These are phyloP conservation scores for Tachuris rubrigastra DNA, from an alignment of 2,113 vertebrate species.

Conservation along the genomic window DNA sequence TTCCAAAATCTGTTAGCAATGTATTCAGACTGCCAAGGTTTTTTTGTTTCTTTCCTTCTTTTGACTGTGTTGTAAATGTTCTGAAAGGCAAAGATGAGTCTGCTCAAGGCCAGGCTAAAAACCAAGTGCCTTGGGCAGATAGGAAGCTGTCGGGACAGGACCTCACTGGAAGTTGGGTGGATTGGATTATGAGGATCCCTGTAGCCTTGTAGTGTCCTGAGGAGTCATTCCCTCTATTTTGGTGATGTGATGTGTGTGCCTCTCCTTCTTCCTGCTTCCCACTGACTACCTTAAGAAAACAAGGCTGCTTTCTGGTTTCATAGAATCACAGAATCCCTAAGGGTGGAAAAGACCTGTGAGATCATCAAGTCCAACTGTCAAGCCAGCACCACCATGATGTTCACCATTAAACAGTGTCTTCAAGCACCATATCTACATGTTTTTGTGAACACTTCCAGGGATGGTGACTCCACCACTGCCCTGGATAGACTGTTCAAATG, in stretches of 20 bases:
- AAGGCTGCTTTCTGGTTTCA: not conserved
- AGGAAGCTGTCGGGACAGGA: not conserved
- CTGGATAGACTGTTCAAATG: not conserved
- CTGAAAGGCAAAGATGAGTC: not conserved
- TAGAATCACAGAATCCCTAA: not conserved
- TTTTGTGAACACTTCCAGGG: not conserved
- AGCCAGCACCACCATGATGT: not conserved
- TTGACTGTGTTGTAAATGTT: not conserved
- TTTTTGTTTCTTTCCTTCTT: not conserved
- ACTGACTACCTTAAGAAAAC: not conserved
- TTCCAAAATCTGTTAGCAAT: conserved; percentile 1
- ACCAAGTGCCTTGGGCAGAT: not conserved
- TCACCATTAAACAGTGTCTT: not conserved
- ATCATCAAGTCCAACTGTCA: not conserved
- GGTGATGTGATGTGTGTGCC: not conserved
- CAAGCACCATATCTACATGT: not conserved
- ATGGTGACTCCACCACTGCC: not conserved
- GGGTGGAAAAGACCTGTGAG: not conserved
- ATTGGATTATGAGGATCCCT: not conserved
- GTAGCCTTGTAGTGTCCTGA: not conserved
- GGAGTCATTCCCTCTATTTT: not conserved
- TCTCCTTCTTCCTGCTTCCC: not conserved
- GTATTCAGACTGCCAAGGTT: not conserved
- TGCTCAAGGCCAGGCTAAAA: not conserved
- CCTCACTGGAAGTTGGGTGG: not conserved